Evolutionary conservation across 2,113 vertebrate genomes (phyloP).

Genomic region (Coracopsis vasa): DNA sequence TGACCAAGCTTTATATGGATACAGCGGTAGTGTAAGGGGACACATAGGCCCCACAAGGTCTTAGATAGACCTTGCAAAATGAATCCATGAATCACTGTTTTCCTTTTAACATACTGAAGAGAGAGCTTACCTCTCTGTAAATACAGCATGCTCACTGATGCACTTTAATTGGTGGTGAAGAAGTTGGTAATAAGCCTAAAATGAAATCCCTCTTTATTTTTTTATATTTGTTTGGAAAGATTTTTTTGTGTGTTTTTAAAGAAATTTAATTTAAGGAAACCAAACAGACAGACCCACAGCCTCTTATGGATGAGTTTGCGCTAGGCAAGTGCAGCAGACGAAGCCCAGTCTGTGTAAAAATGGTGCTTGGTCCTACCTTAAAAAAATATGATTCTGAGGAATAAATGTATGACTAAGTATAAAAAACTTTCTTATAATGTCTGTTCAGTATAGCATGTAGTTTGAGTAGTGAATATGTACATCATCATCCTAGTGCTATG

Average conservation of each 20-base stretch:
- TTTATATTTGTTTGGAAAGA: neutral
- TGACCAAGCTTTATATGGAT: neutral
- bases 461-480: neutral
- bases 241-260: neutral
- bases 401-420: neutral
- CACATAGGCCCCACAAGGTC: neutral
- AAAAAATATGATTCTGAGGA: neutral
- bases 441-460: neutral
- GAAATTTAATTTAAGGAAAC: neutral
- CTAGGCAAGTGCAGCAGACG: neutral
- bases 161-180: neutral
- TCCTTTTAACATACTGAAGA: neutral
- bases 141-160: neutral
- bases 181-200: neutral
- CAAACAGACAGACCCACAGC: too few relatives aligned
- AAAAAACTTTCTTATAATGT: neutral
- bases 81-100: neutral
- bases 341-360: neutral
- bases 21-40: neutral
- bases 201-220: neutral
- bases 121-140: neutral
- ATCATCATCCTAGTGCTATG: neutral
- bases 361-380: neutral
- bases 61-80: neutral
- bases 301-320: neutral